These are phyloP conservation scores for Leptoteleia sp. DNA, from an alignment of 1,140 invertebrate species.

Conservation along the genomic window DNA sequence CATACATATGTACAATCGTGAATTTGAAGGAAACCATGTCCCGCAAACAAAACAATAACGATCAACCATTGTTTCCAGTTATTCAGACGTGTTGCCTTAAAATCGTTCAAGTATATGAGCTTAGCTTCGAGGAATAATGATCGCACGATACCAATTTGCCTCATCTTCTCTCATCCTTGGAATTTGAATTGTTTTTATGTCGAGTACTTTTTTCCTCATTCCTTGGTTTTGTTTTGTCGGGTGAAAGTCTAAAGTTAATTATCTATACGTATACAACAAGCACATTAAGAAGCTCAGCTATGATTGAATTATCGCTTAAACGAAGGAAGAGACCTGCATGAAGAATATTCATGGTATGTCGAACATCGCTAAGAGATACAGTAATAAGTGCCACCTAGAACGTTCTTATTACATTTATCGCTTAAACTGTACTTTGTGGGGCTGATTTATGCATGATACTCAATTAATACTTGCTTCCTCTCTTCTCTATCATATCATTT, in stretches of 20 bases:
- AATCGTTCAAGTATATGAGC: background rate
- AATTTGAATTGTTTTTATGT: slow-evolving; percentile 10
- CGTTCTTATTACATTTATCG: slow-evolving; percentile 50
- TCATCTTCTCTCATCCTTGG: slow-evolving; percentile 6
- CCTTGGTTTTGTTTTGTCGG: slow-evolving; percentile 23
- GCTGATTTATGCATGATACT: slow-evolving; percentile 52
- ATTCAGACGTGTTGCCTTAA: background rate
- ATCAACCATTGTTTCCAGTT: slow-evolving; percentile 7
- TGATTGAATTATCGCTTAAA: slow-evolving; percentile 52
- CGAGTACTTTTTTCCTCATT: too few relatives aligned
- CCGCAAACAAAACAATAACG: slow-evolving; percentile 16
- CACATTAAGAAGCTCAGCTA: slow-evolving; percentile 61
- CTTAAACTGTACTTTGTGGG: slow-evolving; percentile 49
- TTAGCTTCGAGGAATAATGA: slow-evolving; percentile 20
- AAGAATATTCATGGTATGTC: slow-evolving; percentile 42
- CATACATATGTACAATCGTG: slow-evolving; percentile 56
- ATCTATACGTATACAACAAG: slow-evolving; percentile 56
- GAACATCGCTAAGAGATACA: slow-evolving; percentile 48
- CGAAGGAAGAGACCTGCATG: slow-evolving; percentile 54
- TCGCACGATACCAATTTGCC: slow-evolving; percentile 4
- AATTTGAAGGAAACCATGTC: slow-evolving; percentile 9
- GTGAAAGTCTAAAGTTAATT: slow-evolving; percentile 44
- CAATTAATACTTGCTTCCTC: slow-evolving; percentile 36
- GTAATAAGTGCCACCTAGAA: slow-evolving; percentile 49
- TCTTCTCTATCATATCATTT: slow-evolving; percentile 28